Evolutionary conservation across 1,140 invertebrate species (phyloP).

Genomic region (Arctopsyche grandis): DNA sequence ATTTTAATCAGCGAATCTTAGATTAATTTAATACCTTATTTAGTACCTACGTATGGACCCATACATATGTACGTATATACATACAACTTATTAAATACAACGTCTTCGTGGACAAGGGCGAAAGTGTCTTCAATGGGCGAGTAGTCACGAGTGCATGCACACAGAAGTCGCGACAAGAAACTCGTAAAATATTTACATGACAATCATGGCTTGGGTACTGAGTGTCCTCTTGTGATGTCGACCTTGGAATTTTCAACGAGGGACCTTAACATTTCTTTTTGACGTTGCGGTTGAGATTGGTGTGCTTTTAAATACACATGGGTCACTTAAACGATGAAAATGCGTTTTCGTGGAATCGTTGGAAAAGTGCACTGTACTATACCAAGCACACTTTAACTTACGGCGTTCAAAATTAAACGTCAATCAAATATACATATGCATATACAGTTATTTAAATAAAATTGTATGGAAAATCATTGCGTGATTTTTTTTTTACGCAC

Average conservation of each 20-base stretch:
- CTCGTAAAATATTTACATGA: conserved; percentile 31
- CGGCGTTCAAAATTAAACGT: too few relatives aligned
- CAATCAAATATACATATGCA: too few relatives aligned
- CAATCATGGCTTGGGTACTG: conserved; percentile 2
- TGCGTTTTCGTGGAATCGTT: background rate
- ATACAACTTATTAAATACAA: too few relatives aligned
- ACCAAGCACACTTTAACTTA: too few relatives aligned
- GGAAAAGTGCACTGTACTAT: background rate
- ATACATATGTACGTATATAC: too few relatives aligned
- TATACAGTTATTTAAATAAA: too few relatives aligned
- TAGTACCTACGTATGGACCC: too few relatives aligned
- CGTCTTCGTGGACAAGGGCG: background rate
- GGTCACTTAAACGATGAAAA: background rate
- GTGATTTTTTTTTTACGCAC: too few relatives aligned
- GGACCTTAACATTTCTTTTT: conserved; percentile 1
- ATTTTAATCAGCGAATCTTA: too few relatives aligned
- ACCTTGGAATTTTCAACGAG: background rate
- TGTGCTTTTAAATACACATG: background rate
- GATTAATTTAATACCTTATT: too few relatives aligned
- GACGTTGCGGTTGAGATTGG: background rate
- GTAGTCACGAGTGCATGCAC: background rate
- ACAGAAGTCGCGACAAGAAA: conserved; percentile 26
- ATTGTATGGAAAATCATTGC: too few relatives aligned
- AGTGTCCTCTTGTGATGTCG: background rate
- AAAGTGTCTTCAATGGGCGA: background rate